A percentile compares a stretch with the other conserved stretches of the same genome.
These are phyloP conservation scores for Sorex fumeus DNA, from an alignment of 2,113 vertebrate species.

Conservation along the genomic window DNA sequence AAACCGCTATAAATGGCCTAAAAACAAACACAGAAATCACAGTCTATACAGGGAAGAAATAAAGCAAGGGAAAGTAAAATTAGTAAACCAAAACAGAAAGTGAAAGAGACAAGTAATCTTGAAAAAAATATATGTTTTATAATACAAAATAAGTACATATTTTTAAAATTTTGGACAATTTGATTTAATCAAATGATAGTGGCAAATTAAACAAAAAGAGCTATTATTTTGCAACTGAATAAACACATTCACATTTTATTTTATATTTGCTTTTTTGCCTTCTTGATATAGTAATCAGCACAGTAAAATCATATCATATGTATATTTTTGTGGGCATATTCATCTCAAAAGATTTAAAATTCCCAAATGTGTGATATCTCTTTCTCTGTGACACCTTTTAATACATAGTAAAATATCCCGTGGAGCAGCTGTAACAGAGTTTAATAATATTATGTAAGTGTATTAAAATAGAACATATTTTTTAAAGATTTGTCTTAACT, in stretches of 20 bases:
- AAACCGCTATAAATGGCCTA: too few relatives aligned
- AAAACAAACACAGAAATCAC: not conserved
- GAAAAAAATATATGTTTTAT: too few relatives aligned
- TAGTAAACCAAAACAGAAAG: not conserved
- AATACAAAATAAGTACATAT: too few relatives aligned
- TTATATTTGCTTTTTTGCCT: not conserved
- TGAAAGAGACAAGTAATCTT: not conserved
- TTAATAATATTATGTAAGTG: slow-evolving; percentile 3
- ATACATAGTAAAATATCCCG: not conserved
- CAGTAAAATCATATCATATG: not conserved
- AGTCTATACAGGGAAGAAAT: not conserved
- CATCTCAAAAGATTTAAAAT: not conserved
- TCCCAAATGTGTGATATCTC: not conserved
- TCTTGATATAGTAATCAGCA: not conserved
- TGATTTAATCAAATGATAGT: not conserved
- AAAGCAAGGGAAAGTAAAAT: not conserved
- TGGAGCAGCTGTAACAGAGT: not conserved
- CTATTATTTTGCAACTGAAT: not conserved
- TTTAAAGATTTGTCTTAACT: not conserved
- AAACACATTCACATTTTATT: not conserved
- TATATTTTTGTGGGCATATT: not conserved
- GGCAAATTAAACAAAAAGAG: not conserved
- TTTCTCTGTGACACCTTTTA: not conserved
- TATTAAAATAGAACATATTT: not conserved
- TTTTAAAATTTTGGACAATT: not conserved